Base-by-base conservation (phyloP, 2,888 invertebrate species). In the Parnassius smintheus region DNA sequence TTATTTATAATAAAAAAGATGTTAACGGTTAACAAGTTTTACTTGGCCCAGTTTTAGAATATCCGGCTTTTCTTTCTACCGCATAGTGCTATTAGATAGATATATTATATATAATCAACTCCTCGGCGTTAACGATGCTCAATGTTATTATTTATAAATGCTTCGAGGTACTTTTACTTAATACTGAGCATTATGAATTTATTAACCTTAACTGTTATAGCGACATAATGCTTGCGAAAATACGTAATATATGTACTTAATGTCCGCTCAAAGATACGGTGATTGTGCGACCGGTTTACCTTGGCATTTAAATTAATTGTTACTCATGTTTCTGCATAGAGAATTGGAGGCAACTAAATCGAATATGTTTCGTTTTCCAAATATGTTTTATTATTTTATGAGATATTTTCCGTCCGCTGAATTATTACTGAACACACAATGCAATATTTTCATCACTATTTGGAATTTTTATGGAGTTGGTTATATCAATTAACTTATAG, bases 201-300 rank as follows among this genome's bases (percentile, higher is more conserved):
- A 61, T 61, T 59, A 22, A 35, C 42, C 46, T 46, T 46, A 45
- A 22, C 56, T 51, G 3, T 44, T 22, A 56, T 57, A 57, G 45
- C 54, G 45, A 62, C 22, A 42, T 61, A 57, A 53, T 48, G 35
- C 41, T 42, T n/a, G 52, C 61, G 50, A 59, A 62, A 64, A 44
- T 51, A 65, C 65, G 75, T 77, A 66, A 72, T 68, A 70, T 72
- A 67, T 44, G 50, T 49, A 62, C 53, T 53, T 65, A 66, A 54
- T 66, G 66, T 69, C 66, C 65, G 67, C 64, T 59, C 65, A 59
- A 60, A 72, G 72, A 73, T 71, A 67, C 68, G 74, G 84, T 78
- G 83, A 86, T 83, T 85, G 82, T 80, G 69, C 74, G 76, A 80
- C 80, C 72, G 65, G 88, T 81, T 89, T 76, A 83, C 89, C 89